phyloP scores from a whole-genome alignment of 2,888 invertebrate genomes.

The Drosophila nr. medialis region DNA sequence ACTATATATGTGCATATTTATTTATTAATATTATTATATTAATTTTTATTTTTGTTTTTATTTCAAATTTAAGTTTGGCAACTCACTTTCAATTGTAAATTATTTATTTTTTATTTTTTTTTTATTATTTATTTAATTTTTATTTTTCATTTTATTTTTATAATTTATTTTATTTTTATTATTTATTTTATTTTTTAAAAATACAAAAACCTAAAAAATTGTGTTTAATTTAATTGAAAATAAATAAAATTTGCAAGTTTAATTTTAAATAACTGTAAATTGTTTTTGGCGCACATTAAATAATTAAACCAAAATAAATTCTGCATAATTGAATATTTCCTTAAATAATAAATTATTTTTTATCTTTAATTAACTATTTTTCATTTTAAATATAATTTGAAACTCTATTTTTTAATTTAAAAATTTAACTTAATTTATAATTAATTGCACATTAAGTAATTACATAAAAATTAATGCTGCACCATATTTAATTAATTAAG shows the following conservation, averaged over 20 bases:
- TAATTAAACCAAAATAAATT: not conserved
- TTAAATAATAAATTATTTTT: not conserved
- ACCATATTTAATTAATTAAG: not conserved
- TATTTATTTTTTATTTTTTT: not conserved
- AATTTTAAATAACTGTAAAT: not conserved
- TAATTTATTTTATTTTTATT: too few relatives aligned
- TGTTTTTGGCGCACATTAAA: not conserved
- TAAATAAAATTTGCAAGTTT: too few relatives aligned
- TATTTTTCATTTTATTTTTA: too few relatives aligned
- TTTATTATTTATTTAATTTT: too few relatives aligned
- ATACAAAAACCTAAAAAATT: too few relatives aligned
- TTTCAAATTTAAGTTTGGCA: not conserved
- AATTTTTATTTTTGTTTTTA: not conserved
- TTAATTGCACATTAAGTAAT: not conserved
- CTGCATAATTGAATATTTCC: not conserved
- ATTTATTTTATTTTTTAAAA: too few relatives aligned
- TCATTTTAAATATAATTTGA: not conserved
- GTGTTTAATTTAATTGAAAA: too few relatives aligned
- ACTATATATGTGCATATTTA: not conserved
- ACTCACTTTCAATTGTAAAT: not conserved
- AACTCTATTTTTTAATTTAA: not conserved
- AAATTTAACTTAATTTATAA: not conserved
- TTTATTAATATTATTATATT: too few relatives aligned
- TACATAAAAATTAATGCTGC: not conserved
- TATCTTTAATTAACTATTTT: not conserved